phyloP scores from a whole-genome alignment of 2,888 invertebrate genomes.

The Chirona hameri region DNA sequence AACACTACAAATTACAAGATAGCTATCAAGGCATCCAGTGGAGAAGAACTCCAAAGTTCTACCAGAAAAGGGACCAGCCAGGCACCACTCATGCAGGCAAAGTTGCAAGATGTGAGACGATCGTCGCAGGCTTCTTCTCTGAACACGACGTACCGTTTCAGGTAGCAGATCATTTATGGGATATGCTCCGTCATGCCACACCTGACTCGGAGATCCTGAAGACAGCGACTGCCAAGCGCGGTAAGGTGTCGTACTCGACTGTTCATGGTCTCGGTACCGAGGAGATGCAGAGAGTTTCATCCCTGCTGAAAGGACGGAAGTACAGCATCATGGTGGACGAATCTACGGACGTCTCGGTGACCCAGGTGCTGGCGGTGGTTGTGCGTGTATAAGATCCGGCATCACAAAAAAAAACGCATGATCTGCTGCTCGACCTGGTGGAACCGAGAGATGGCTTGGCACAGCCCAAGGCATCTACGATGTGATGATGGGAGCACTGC shows the following conservation, averaged over 20 bases:
- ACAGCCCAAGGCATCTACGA: not conserved
- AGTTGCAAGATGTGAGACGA: not conserved
- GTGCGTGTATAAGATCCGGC: not conserved
- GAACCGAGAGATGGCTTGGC: not conserved
- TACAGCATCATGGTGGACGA: not conserved
- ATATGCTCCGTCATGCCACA: not conserved
- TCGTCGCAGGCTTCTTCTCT: not conserved
- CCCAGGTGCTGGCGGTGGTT: not conserved
- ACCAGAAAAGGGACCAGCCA: no score
- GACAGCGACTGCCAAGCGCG: not conserved
- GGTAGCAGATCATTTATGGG: not conserved
- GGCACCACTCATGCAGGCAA: no score
- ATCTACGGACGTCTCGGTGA: not conserved
- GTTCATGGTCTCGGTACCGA: not conserved
- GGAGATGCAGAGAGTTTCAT: not conserved
- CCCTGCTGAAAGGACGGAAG: not conserved
- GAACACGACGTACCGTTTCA: not conserved
- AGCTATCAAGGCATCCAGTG: no score
- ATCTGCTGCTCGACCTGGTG: not conserved
- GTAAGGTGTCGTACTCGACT: not conserved
- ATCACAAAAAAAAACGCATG: not conserved
- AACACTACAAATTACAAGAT: no score
- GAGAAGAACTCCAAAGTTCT: no score
- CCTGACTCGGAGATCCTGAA: not conserved
- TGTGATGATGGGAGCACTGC: not conserved